Evolutionary conservation across 2,888 invertebrate genomes (phyloP), one percentile per base, ranked within the genome.

Genomic region (Plebejus melissa): DNA sequence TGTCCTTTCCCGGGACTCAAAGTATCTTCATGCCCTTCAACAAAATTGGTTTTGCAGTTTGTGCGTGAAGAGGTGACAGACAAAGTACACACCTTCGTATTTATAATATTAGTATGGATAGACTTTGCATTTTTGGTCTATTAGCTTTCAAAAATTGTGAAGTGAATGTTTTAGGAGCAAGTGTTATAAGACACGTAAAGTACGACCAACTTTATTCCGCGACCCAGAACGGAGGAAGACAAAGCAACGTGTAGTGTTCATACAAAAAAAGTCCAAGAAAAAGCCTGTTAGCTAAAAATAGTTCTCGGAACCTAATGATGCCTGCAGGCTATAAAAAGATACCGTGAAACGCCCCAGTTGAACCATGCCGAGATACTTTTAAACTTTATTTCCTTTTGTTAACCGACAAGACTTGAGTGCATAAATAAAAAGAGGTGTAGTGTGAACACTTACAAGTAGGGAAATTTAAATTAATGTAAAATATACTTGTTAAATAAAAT

Each of bases 231-330:
- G 54, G 46, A 71, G 58, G 70, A 70, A 58, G 58, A 71, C 75
- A 71, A 46, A 57, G 69, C 32, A 71, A 41, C 57, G 41, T 57
- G 57, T 72, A 54, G 72, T 32, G 72, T 54, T 70, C 28, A 71
- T 60, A 75, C 71, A 71, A 75, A 75, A 75, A 75, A 75, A 70
- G 50, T 75, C 58, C 71, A 75, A 75, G 75, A 71, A 75, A 58
- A 41, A 75, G 75, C 71, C 75, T 71, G 75, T 75, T 75, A 60
- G 75, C 71, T 75, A 75, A 75, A 75, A 75, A 75, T 75, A 75
- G 71, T 75, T 71, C 57, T 41, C 36, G 58, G 70, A 58, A 75
- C 75, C 75, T 75, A 75, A 75, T 75, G 75, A 75, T 75, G 75
- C 70, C 75, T 57, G 75, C 57, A 58, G 57, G 75, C 70, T 75